Evolutionary conservation across 2,113 vertebrate species (phyloP).

Genomic region (Epinephelus fuscoguttatus): DNA sequence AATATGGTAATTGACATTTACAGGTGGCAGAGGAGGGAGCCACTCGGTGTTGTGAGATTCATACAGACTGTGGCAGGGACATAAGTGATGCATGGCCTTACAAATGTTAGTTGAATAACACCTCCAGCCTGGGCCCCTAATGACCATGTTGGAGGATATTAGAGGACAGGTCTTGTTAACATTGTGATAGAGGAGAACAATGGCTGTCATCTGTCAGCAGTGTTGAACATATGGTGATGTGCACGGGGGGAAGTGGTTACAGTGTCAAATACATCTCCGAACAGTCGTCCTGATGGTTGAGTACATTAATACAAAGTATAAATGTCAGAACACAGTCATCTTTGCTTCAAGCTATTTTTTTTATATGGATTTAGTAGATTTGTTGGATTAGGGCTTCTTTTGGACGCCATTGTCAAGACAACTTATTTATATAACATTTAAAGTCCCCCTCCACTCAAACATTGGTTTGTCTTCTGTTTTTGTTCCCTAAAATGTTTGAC

Average conservation of each 20-base stretch:
- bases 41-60: slow-evolving; percentile 63
- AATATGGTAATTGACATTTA: slow-evolving; percentile 90
- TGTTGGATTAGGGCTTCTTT: not conserved
- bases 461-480: too few relatives aligned
- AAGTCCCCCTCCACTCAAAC: too few relatives aligned
- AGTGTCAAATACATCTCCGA: slow-evolving; percentile 27
- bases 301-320: slow-evolving; percentile 3
- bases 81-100: slow-evolving; percentile 88
- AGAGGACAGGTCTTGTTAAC: slow-evolving; percentile 69
- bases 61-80: slow-evolving; percentile 60
- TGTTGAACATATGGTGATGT: slow-evolving; percentile 42
- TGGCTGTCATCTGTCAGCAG: slow-evolving; percentile 41
- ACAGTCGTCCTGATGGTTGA: not conserved
- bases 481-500: too few relatives aligned
- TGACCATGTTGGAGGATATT: slow-evolving; percentile 69
- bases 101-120: slow-evolving; percentile 92
- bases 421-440: too few relatives aligned
- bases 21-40: slow-evolving; percentile 70
- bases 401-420: not conserved
- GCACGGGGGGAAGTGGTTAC: slow-evolving; percentile 33
- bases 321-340: slow-evolving; percentile 18
- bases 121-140: slow-evolving; percentile 70
- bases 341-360: not conserved
- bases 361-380: not conserved
- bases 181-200: slow-evolving; percentile 61